Conservation (phyloP, 2,113 vertebrate species). For the Percopsis transmontana region DNA sequence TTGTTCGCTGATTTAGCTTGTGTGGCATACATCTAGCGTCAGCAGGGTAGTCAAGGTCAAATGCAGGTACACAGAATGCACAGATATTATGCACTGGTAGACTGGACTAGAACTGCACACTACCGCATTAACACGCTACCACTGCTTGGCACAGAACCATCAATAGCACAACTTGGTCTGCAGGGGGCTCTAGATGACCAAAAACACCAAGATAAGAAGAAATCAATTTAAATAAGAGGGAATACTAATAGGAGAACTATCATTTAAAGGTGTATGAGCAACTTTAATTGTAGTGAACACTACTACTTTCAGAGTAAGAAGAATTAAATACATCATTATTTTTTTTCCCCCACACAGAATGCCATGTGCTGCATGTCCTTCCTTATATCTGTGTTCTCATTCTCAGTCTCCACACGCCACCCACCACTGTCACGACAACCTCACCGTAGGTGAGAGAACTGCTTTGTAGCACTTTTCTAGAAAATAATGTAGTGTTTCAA, state of each 20-base stretch:
- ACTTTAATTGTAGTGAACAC: slow-evolving; percentile 15
- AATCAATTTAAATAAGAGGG: neutral
- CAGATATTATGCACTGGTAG: neutral
- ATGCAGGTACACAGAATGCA: neutral
- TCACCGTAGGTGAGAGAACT: slow-evolving; percentile 23
- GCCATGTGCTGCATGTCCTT: neutral
- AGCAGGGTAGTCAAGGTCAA: neutral
- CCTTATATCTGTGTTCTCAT: neutral
- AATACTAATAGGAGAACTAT: slow-evolving; percentile 6
- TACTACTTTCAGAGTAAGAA: slow-evolving; percentile 1
- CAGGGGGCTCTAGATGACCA: slow-evolving; percentile 57
- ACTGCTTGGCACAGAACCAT: neutral
- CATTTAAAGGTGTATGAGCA: slow-evolving; percentile 1
- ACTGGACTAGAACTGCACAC: too few species aligned
- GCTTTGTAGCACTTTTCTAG: slow-evolving; percentile 4
- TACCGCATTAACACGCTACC: neutral
- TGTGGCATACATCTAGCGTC: slow-evolving; percentile 33
- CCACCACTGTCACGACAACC: slow-evolving; percentile 3
- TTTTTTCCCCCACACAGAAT: neutral
- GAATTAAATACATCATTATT: slow-evolving; percentile 3
- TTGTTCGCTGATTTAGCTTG: slow-evolving; percentile 7
- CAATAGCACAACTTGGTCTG: slow-evolving; percentile 35
- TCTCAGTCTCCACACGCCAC: slow-evolving; percentile 9
- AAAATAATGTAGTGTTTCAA: neutral
- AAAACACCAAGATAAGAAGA: slow-evolving; percentile 5